Percentiles rank a stretch among this genome's conserved stretches.
phyloP scores from a whole-genome alignment of 2,113 vertebrate genomes.

The Hemichromis elongatus region DNA sequence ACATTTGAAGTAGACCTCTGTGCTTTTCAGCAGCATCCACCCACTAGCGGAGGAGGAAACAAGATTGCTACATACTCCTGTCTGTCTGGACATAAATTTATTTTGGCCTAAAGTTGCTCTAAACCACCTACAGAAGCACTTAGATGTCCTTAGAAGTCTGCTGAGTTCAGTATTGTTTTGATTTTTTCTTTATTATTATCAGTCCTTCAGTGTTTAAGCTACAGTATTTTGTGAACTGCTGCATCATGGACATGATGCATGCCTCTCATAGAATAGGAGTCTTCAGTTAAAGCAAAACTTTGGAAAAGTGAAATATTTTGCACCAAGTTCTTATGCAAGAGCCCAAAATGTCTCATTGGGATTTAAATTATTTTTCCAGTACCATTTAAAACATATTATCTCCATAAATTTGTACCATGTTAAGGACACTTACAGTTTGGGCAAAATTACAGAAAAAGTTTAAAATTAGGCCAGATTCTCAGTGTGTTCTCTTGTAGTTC shows the following conservation, averaged over 20 bases:
- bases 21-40: not conserved
- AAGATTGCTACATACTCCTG: not conserved
- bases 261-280: not conserved
- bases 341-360: not conserved
- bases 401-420: not conserved
- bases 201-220: not conserved
- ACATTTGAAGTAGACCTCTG: constrained; percentile 13
- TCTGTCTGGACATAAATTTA: not conserved
- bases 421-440: not conserved
- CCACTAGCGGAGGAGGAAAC: not conserved
- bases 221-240: not conserved
- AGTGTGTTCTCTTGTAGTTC: not conserved
- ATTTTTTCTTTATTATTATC: not conserved
- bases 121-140: not conserved
- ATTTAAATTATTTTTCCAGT: not conserved
- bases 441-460: not conserved
- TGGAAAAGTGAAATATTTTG: not conserved
- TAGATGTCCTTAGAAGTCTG: not conserved
- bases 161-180: constrained; percentile 3
- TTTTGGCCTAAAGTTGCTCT: not conserved
- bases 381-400: not conserved
- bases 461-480: not conserved
- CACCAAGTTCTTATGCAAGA: not conserved
- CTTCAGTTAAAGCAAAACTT: not conserved
- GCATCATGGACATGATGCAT: not conserved